phyloP scores from a whole-genome alignment of 2,797 vertebrate species.

The Crax fasciolata region DNA sequence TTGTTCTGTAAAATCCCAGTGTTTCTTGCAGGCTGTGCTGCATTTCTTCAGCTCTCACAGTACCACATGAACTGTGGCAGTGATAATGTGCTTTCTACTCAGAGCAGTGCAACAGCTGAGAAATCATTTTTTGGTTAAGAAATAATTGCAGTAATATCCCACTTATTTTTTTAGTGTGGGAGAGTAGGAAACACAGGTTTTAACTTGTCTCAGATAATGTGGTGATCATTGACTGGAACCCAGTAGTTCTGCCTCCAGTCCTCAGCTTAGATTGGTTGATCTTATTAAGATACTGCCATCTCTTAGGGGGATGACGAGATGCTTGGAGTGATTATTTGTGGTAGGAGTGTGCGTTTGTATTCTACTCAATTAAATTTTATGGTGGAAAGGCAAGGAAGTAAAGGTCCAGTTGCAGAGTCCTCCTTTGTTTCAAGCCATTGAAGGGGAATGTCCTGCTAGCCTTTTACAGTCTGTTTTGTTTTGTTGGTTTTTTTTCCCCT shows the following conservation, averaged over 20 bases:
- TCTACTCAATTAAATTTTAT: conserved; percentile 58
- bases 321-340: conserved; percentile 57
- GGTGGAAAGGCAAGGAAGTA: conserved; percentile 30
- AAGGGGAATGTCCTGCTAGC: conserved; percentile 1
- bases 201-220: conserved; percentile 46
- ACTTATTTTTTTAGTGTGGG: conserved; percentile 38
- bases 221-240: conserved; percentile 43
- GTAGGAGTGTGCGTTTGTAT: conserved; percentile 30
- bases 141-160: background rate
- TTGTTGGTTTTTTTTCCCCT: background rate
- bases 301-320: conserved; percentile 45
- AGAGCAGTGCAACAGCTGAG: conserved; percentile 25
- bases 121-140: conserved; percentile 54
- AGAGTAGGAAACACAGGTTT: conserved; percentile 56
- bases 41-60: background rate
- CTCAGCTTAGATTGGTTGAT: conserved; percentile 17
- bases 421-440: conserved; percentile 53
- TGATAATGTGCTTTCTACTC: background rate
- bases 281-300: conserved; percentile 61
- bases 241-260: conserved; percentile 47
- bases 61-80: background rate
- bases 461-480: background rate
- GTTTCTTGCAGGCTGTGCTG: background rate
- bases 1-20: background rate
- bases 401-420: conserved; percentile 25